A percentile compares a stretch with the other conserved stretches of the same genome.
These are phyloP conservation scores for Caenorhabditis drosophilae DNA, from an alignment of 2,888 invertebrate species.

Conservation along the genomic window DNA sequence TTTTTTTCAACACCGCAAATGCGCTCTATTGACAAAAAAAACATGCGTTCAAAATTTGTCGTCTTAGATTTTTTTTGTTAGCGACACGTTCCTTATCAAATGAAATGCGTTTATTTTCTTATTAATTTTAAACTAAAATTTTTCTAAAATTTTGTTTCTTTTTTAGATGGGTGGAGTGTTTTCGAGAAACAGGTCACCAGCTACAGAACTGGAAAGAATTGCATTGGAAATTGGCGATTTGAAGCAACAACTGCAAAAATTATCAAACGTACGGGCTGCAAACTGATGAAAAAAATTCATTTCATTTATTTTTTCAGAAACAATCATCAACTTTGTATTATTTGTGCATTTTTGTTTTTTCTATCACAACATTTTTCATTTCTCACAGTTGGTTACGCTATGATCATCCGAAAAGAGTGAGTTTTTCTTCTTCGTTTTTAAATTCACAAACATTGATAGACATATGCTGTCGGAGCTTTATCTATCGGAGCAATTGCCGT, in stretches of 20 bases:
- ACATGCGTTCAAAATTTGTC: not conserved
- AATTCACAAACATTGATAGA: conserved; percentile 8
- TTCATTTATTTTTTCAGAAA: no score
- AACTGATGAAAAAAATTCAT: no score
- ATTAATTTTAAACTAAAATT: not conserved
- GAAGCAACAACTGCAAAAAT: conserved; percentile 16
- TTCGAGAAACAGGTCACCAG: conserved; percentile 26
- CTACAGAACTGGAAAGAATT: conserved; percentile 34
- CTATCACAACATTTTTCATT: conserved; percentile 14
- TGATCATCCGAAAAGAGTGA: conserved; percentile 13
- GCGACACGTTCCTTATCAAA: not conserved
- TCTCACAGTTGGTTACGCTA: conserved; percentile 30
- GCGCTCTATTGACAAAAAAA: not conserved
- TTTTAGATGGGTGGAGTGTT: conserved; percentile 25
- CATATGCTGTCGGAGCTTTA: conserved; percentile 16
- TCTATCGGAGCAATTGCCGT: conserved; percentile 12
- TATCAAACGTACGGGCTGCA: conserved; percentile 15
- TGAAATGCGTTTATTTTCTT: not conserved
- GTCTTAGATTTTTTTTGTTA: not conserved
- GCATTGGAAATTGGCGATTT: conserved; percentile 26
- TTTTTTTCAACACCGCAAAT: no score
- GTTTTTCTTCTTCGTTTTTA: not conserved
- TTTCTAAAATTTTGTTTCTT: no score
- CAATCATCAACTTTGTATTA: conserved; percentile 22
- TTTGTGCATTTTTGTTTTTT: conserved; percentile 16